Percentiles rank a stretch among this genome's conserved stretches.
Evolutionary conservation across 2,797 vertebrate species (phyloP).

Genomic region (Falco novaeseelandiae): DNA sequence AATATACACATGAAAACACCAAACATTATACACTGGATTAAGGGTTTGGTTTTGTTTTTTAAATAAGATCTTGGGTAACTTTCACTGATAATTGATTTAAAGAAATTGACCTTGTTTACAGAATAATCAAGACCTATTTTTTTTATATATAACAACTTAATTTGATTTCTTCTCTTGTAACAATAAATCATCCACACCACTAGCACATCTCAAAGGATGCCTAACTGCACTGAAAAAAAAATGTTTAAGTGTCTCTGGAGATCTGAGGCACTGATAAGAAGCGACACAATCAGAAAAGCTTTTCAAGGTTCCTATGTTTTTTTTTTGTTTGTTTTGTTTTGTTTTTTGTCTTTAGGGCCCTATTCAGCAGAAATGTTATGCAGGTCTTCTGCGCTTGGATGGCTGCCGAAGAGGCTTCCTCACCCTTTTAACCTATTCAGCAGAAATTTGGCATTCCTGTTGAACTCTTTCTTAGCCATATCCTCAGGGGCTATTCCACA

Average conservation of each 20-base stretch:
- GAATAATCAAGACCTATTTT: not conserved
- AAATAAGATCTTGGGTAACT: not conserved
- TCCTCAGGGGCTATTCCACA: constrained; percentile 77
- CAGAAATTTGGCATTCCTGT: constrained; percentile 79
- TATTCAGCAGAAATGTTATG: constrained; percentile 76
- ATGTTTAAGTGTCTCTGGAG: constrained; percentile 40
- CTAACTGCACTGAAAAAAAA: constrained; percentile 46
- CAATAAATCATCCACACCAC: not conserved
- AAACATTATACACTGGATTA: not conserved
- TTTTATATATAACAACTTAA: not conserved
- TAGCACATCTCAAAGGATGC: constrained; percentile 48
- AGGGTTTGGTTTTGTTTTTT: constrained; percentile 17
- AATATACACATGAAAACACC: not conserved
- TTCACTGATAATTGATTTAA: not conserved
- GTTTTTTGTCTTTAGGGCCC: constrained; percentile 76
- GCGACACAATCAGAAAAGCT: constrained; percentile 48
- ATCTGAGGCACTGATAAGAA: constrained; percentile 46
- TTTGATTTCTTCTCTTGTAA: constrained; percentile 30
- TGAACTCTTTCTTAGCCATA: constrained; percentile 77
- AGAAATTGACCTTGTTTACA: not conserved
- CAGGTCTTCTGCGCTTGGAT: constrained; percentile 76
- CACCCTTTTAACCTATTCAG: constrained; percentile 78
- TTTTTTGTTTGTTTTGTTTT: constrained; percentile 73
- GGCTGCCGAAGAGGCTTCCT: constrained; percentile 78
- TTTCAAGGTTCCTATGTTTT: constrained; percentile 72